Percentiles rank a stretch among this genome's conserved stretches.
These are phyloP conservation scores for Galaxias olidus DNA, from an alignment of 2,797 vertebrate species.

Conservation along the genomic window DNA sequence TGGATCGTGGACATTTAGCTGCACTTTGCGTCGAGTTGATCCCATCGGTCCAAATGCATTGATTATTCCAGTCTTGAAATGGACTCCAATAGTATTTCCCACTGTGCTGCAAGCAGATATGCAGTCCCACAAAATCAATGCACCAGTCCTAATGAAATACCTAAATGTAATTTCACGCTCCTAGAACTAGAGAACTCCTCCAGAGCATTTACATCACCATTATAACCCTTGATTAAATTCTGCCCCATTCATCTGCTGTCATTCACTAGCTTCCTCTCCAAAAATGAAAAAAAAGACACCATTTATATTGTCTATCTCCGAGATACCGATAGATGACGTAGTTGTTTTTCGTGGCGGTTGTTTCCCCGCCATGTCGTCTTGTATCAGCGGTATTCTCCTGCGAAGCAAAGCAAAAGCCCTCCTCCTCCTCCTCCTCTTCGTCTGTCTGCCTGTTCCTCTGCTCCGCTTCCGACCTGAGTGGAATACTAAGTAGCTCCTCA, in stretches of 20 bases:
- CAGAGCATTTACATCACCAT: constrained; percentile 9
- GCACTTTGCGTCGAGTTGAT: not conserved
- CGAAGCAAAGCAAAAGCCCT: constrained; percentile 43
- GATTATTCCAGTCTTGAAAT: not conserved
- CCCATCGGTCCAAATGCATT: not conserved
- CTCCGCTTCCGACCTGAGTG: constrained; percentile 52
- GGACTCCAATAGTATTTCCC: not conserved
- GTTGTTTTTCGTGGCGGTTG: constrained; percentile 13
- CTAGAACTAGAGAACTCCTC: not conserved
- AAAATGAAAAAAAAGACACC: not conserved
- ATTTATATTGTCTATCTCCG: constrained; percentile 3
- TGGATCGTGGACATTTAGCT: no score
- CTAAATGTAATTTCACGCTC: constrained; percentile 17
- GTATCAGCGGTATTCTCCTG: constrained; percentile 33
- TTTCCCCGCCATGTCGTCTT: constrained; percentile 31
- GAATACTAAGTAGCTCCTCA: constrained; percentile 75
- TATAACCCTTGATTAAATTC: constrained; percentile 12
- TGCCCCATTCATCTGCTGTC: constrained; percentile 12
- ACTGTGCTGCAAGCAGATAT: constrained; percentile 6
- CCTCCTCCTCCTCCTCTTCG: constrained; percentile 28
- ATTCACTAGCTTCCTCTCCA: not conserved
- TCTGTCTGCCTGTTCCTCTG: constrained; percentile 52
- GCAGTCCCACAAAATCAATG: constrained; percentile 4
- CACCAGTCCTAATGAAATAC: not conserved
- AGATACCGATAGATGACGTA: not conserved